A percentile compares a stretch with the other conserved stretches of the same genome.
phyloP scores from a whole-genome alignment of 1,140 invertebrate genomes.

The Pissodes strobi region DNA sequence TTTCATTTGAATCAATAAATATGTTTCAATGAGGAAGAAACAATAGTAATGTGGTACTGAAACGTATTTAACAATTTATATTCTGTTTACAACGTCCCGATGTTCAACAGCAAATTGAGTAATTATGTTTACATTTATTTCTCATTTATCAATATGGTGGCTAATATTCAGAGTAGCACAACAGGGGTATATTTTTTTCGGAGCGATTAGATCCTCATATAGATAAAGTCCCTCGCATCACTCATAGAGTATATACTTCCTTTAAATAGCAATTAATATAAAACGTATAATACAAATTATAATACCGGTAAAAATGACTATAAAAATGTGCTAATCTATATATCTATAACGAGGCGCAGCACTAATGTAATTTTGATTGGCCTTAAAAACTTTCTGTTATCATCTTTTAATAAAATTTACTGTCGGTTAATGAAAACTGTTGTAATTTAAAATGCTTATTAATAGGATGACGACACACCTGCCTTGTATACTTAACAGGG shows the following conservation, averaged over 20 bases:
- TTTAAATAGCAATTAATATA: constrained; percentile 32
- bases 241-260: constrained; percentile 16
- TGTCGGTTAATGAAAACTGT: constrained; percentile 25
- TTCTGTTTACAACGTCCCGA: constrained; percentile 14
- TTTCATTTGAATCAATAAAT: too few relatives aligned
- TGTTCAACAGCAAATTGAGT: constrained; percentile 24
- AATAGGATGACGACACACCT: constrained; percentile 31
- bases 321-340: constrained; percentile 28
- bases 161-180: not conserved
- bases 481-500: constrained; percentile 10
- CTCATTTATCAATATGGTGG: constrained; percentile 24
- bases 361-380: constrained; percentile 39
- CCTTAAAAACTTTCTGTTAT: constrained; percentile 30
- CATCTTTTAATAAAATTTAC: constrained; percentile 36
- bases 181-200: constrained; percentile 12
- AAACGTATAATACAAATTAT: constrained; percentile 28
- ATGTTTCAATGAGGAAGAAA: not conserved
- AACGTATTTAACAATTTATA: constrained; percentile 2
- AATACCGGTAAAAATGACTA: constrained; percentile 11
- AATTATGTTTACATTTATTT: constrained; percentile 34
- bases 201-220: constrained; percentile 25
- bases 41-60: not conserved
- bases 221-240: constrained; percentile 24
- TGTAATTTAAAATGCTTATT: constrained; percentile 36
- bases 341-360: constrained; percentile 16